These are phyloP conservation scores for Jacana jacana DNA, from an alignment of 2,113 vertebrate species.

Conservation along the genomic window DNA sequence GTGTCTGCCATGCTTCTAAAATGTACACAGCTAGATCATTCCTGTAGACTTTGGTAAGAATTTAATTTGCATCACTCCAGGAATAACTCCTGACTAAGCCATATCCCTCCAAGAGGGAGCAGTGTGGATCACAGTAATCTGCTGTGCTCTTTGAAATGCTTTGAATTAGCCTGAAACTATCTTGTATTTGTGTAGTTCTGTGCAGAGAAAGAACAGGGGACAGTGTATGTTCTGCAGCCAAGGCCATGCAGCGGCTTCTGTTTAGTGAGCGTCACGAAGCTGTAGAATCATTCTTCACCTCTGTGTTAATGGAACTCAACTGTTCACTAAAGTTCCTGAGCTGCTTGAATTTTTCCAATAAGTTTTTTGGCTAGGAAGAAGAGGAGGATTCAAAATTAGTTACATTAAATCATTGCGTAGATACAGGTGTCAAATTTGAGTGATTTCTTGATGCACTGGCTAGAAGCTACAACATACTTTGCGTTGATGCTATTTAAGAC, in stretches of 20 bases:
- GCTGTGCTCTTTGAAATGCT: background rate
- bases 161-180: background rate
- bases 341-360: background rate
- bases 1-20: background rate
- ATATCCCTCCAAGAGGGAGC: background rate
- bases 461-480: background rate
- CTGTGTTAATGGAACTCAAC: background rate
- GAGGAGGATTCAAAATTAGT: background rate
- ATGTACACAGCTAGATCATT: background rate
- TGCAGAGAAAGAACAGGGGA: background rate
- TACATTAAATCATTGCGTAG: background rate
- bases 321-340: background rate
- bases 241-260: background rate
- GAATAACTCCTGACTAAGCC: slow-evolving; percentile 55
- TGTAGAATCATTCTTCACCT: background rate
- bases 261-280: background rate
- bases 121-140: background rate
- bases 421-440: background rate
- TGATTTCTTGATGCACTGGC: background rate
- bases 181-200: background rate
- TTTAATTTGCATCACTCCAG: slow-evolving; percentile 32
- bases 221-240: background rate
- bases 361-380: background rate
- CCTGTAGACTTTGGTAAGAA: background rate
- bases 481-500: accelerated